Evolutionary conservation across 2,113 vertebrate species (phyloP).

Genomic region (Oncorhynchus mykiss): DNA sequence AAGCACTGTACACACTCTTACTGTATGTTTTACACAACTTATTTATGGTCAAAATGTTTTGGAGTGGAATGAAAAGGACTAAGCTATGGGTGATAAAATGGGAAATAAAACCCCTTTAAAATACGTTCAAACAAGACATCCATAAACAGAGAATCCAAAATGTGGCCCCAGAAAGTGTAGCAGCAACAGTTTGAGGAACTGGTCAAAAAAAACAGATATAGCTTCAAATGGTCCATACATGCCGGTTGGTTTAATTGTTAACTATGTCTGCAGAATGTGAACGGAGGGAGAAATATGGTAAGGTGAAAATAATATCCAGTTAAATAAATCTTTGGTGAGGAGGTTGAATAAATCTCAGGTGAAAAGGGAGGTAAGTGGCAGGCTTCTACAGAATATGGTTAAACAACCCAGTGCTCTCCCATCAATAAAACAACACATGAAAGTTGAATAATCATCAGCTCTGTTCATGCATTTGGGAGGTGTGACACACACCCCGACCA

Average conservation of each 20-base stretch:
- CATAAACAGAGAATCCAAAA: slow-evolving; percentile 9
- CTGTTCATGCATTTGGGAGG: slow-evolving; percentile 49
- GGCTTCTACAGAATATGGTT: slow-evolving; percentile 46
- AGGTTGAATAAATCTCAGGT: slow-evolving; percentile 33
- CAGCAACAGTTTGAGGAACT: background rate
- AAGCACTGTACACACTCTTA: slow-evolving; percentile 51
- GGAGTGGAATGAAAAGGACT: background rate
- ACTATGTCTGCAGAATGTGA: slow-evolving; percentile 29
- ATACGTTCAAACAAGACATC: background rate
- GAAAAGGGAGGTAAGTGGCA: slow-evolving; percentile 17
- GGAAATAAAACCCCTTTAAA: slow-evolving; percentile 2
- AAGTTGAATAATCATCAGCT: slow-evolving; percentile 51
- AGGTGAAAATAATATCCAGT: slow-evolving; percentile 2
- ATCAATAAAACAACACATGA: slow-evolving; percentile 52
- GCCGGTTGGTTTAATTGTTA: slow-evolving; percentile 35
- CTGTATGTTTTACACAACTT: slow-evolving; percentile 34
- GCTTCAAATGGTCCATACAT: slow-evolving; percentile 26
- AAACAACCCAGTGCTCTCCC: slow-evolving; percentile 6
- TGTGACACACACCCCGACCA: slow-evolving; percentile 16
- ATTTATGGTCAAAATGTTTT: slow-evolving; percentile 21
- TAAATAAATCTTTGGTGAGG: background rate
- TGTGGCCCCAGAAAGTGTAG: slow-evolving; percentile 43
- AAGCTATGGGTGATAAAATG: background rate
- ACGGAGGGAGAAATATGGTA: background rate
- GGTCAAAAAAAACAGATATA: background rate